Base-by-base conservation (phyloP, 2,113 vertebrate genomes). In the Malaclemys terrapin region DNA sequence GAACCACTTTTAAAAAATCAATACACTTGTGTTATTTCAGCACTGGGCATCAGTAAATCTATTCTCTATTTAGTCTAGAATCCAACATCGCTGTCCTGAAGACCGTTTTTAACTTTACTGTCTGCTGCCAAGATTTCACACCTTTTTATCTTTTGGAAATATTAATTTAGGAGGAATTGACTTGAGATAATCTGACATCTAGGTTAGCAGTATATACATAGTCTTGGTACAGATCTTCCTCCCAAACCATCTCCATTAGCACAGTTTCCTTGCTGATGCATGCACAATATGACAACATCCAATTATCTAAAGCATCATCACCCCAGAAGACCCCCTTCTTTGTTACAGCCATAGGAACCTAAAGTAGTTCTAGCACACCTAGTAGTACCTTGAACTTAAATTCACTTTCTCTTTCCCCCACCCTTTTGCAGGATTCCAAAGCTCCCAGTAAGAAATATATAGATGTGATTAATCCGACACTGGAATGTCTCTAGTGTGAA, bases 211-310 rank as follows among this genome's bases (percentile, higher is more conserved):
- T 12, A 49, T 80, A 38, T 3, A 87, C 10, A 50, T 47, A 47
- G 45, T 47, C 45, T 47, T 47, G 45, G 45, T 47, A 47, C 45
- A 47, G 45, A 47, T 47, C 45, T 47, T 47, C 45, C 45, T 6
- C 45, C 45, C 6, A 47, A 47, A 47, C 45, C 45, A 47, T 47
- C 45, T 47, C 45, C 45, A 0, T 11, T 62, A 25, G 79, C 47
- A 78, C 11, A 45, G 24, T 47, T 90, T 85, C 42, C 42, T 35
- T 85, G 76, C 69, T 31, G 38, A 42, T 49, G 20, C 42, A 72
- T 0, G 1, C 2, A 1, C 27, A 25, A 3, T 27, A 2, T n/a
- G 19, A 35, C 27, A 38, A 45, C n/a, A 17, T 19, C 24, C 1
- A 81, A 54, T 56, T 35, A 83, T 4, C 22, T 53, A 89, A 57